These are phyloP conservation scores for Sarcophaga caerulescens DNA, from an alignment of 2,888 invertebrate genomes.

Conservation along the genomic window DNA sequence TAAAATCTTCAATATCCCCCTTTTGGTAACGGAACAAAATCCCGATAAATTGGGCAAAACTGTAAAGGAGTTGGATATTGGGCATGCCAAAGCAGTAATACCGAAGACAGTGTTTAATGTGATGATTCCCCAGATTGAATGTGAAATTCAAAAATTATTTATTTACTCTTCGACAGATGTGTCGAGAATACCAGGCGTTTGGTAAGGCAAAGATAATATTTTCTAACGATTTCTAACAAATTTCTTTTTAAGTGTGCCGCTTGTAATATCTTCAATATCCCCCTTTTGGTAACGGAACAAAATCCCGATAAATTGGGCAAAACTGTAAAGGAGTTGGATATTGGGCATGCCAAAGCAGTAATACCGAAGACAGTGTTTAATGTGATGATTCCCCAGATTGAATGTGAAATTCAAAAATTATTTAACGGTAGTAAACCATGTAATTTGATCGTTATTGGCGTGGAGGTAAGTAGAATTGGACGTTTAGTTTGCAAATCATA, in stretches of 20 bases:
- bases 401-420: constrained; percentile 82
- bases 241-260: constrained; percentile 83
- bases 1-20: constrained; percentile 85
- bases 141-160: too few species aligned
- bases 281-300: constrained; percentile 87
- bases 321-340: constrained; percentile 86
- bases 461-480: constrained; percentile 82
- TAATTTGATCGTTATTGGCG: constrained; percentile 85
- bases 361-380: constrained; percentile 89
- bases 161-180: constrained; percentile 89
- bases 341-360: constrained; percentile 83
- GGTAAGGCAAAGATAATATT: constrained; percentile 80
- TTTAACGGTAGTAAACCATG: constrained; percentile 81
- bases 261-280: constrained; percentile 85
- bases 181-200: constrained; percentile 86
- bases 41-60: constrained; percentile 88
- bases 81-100: constrained; percentile 84
- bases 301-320: constrained; percentile 88
- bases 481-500: too few species aligned
- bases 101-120: constrained; percentile 90
- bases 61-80: constrained; percentile 85
- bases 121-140: constrained; percentile 85
- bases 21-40: constrained; percentile 87
- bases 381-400: constrained; percentile 88
- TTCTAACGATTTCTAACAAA: too few species aligned